Percentiles rank a stretch among this genome's conserved stretches.
These are phyloP conservation scores for Acheta domesticus DNA, from an alignment of 2,888 invertebrate species.

Conservation along the genomic window DNA sequence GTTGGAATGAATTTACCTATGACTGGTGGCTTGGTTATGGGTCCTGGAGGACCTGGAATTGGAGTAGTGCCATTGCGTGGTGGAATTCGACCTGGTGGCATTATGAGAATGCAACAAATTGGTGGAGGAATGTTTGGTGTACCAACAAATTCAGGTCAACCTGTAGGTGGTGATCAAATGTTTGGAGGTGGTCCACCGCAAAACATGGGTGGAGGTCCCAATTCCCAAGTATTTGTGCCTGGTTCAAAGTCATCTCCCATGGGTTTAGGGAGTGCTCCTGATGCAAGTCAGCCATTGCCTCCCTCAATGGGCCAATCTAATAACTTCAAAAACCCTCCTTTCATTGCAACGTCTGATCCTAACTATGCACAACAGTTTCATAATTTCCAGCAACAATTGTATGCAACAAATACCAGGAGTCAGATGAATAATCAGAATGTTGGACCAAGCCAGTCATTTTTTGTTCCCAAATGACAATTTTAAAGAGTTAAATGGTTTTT, in stretches of 20 bases:
- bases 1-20: slow-evolving; percentile 45
- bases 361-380: slow-evolving; percentile 94
- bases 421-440: slow-evolving; percentile 45
- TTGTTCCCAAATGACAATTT: slow-evolving; percentile 40
- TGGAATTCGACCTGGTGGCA: slow-evolving; percentile 43
- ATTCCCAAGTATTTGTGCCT: slow-evolving; percentile 58
- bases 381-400: slow-evolving; percentile 91
- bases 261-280: slow-evolving; percentile 55
- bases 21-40: slow-evolving; percentile 41
- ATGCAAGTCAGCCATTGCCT: slow-evolving; percentile 69
- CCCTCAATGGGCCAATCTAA: slow-evolving; percentile 72
- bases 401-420: slow-evolving; percentile 77
- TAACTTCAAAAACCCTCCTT: slow-evolving; percentile 69
- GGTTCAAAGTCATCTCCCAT: slow-evolving; percentile 58
- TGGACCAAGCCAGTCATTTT: slow-evolving; percentile 40
- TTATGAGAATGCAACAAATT: slow-evolving; percentile 38
- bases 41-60: slow-evolving; percentile 50
- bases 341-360: slow-evolving; percentile 81
- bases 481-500: slow-evolving; percentile 4
- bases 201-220: slow-evolving; percentile 47
- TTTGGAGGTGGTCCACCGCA: slow-evolving; percentile 41
- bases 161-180: slow-evolving; percentile 35
- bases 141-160: slow-evolving; percentile 34
- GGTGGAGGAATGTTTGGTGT: slow-evolving; percentile 36
- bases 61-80: slow-evolving; percentile 44